Evolutionary conservation across 2,797 vertebrate species (phyloP), one percentile per base, ranked within the genome.

Genomic region (Argentina silus): DNA sequence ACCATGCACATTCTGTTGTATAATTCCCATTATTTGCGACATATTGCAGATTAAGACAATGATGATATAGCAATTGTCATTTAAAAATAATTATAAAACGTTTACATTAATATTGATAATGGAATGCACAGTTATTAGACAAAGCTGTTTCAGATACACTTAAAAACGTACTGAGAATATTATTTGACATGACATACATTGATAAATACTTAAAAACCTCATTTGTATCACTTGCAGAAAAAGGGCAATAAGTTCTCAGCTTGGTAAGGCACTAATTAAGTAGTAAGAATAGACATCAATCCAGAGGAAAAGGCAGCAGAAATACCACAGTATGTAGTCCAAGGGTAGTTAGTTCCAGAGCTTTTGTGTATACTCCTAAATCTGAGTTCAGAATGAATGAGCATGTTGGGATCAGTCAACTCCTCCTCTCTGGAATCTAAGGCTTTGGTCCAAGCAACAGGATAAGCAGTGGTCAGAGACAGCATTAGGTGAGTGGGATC

Each of bases 401-500:
- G 72, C 23, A 66, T 36, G 27, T 36, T 36, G 3, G 8, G 44
- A 10, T 17, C 6, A 8, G 21, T 48, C n/a, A 56, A 7, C 56
- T 50, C 57, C 56, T 50, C 57, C 47, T 48, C 47, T 48, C 47
- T 48, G 7, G 7, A 12, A 48, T 21, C 8, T 57, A 36, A 64
- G 21, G 73, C 62, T 70, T 73, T 76, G 77, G 72, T 76, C 63
- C 23, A 9, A 17, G 61, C 17, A 17, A 8, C 15, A 5, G 47
- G n/a, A 53, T 55, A 3, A 45, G 21, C 43, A n/a, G 42, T 45
- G 0, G 2, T 2, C 6, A 62, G 23, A 62, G 8, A 43, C 23
- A 36, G 0, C 17, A 43, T 8, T 42, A 2, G 51, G n/a, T 7
- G 14, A 17, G 51, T 53, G 15, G 51, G n/a, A 94, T 94, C 82